Percentiles rank a stretch among this genome's conserved stretches.
Evolutionary conservation across 1,140 invertebrate genomes (phyloP).

Genomic region (Gryllus bimaculatus): DNA sequence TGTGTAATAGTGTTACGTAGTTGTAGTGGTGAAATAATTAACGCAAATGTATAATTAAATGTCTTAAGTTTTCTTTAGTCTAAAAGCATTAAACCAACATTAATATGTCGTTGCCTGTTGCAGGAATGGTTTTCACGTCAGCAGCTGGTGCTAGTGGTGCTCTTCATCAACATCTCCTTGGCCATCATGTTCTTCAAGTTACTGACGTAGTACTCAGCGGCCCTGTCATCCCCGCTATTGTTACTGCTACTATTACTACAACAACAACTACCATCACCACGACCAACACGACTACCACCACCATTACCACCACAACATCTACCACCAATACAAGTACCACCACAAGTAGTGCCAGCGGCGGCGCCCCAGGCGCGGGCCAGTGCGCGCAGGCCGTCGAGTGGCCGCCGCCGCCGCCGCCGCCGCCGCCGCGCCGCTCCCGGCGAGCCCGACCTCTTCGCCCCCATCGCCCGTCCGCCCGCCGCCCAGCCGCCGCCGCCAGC

Average conservation of each 20-base stretch:
- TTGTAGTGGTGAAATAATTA: no score
- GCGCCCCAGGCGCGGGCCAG: background rate
- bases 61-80: no score
- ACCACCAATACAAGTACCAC: no score
- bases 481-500: background rate
- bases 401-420: no score
- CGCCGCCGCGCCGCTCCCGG: background rate
- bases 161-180: conserved; percentile 92
- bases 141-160: conserved; percentile 88
- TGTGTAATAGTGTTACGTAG: no score
- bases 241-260: no score
- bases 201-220: conserved; percentile 59
- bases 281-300: no score
- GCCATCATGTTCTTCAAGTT: conserved; percentile 96
- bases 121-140: conserved; percentile 97
- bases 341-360: background rate
- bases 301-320: no score
- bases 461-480: background rate
- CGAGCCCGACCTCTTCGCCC: background rate
- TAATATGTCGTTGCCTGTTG: conserved; percentile 30
- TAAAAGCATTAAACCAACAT: no score
- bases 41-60: no score
- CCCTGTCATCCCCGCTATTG: background rate
- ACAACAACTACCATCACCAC: no score
- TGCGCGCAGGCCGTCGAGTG: background rate